These are phyloP conservation scores for Xerus rutilus DNA, from an alignment of 2,797 vertebrate species.

Conservation along the genomic window DNA sequence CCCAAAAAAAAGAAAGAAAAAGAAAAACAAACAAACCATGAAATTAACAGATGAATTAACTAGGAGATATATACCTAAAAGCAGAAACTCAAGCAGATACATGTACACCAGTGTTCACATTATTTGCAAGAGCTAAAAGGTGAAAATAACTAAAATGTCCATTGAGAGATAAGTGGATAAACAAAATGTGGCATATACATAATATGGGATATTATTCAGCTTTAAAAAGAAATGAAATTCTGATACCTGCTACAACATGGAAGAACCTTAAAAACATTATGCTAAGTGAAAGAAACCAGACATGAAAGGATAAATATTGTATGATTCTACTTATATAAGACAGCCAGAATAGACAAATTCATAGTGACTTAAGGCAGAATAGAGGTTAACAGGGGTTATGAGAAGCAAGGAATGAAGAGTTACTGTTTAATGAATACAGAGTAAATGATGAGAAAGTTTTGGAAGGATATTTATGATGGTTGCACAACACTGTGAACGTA, in stretches of 20 bases:
- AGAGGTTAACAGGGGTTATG: background rate
- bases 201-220: background rate
- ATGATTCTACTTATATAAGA: background rate
- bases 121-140: background rate
- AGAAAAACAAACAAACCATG: background rate
- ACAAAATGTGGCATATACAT: background rate
- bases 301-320: background rate
- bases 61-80: background rate
- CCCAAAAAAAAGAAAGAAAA: too few species aligned
- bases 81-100: background rate
- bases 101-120: background rate
- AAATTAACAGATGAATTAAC: background rate
- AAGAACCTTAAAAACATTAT: background rate
- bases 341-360: background rate
- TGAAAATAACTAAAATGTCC: background rate
- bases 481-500: background rate
- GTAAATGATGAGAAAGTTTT: background rate
- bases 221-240: constrained; percentile 38
- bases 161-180: background rate
- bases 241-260: background rate
- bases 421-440: background rate
- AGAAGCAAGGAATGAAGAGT: background rate
- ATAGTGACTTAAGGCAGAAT: background rate
- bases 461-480: background rate
- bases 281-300: background rate